A percentile compares a stretch with the other conserved stretches of the same genome.
phyloP scores from a whole-genome alignment of 2,888 invertebrate species.

The Drosophila eohydei region DNA sequence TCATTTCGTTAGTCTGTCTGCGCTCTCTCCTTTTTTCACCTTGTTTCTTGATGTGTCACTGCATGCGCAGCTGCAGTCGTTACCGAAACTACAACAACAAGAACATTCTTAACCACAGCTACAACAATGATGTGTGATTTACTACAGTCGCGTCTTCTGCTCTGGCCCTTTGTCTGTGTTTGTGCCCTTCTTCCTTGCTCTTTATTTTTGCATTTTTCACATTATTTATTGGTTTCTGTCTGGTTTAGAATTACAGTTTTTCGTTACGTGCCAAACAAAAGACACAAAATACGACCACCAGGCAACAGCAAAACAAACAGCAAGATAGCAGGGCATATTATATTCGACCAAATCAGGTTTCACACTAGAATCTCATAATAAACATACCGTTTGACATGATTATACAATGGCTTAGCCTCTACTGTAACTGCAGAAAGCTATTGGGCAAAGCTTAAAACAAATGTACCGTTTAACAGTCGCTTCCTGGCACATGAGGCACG shows the following conservation, averaged over 20 bases:
- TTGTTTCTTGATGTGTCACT: conserved; percentile 24
- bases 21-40: conserved; percentile 30
- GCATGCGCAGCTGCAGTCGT: conserved; percentile 49
- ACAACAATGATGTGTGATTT: conserved; percentile 22
- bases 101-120: conserved; percentile 4
- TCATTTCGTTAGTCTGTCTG: conserved; percentile 23
- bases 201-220: conserved; percentile 50
- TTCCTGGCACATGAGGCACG: conserved; percentile 18
- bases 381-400: not conserved
- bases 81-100: conserved; percentile 8
- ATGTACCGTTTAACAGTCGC: conserved; percentile 22
- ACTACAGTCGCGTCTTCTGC: conserved; percentile 26
- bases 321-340: conserved; percentile 28
- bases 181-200: conserved; percentile 1
- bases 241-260: conserved; percentile 77
- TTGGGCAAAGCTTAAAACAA: not conserved
- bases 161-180: conserved; percentile 22
- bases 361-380: not conserved
- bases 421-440: not conserved
- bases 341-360: conserved; percentile 36
- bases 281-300: conserved; percentile 48
- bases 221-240: conserved; percentile 49
- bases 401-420: not conserved
- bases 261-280: conserved; percentile 72
- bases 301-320: conserved; percentile 7